Evolutionary conservation across 2,113 vertebrate species (phyloP).

Genomic region (Tricholaema leucomelas): DNA sequence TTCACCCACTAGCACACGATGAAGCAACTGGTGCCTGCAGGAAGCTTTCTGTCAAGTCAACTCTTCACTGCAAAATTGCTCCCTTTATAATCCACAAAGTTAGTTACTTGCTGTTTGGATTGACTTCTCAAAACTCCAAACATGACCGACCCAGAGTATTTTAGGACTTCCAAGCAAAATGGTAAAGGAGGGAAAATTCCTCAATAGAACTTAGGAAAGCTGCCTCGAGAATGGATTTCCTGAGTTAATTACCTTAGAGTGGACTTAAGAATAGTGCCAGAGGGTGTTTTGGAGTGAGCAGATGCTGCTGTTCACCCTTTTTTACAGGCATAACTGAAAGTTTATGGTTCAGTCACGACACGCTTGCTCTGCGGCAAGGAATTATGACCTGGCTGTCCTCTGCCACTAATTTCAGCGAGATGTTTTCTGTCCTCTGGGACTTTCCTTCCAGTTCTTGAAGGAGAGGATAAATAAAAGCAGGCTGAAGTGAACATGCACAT

Average conservation of each 20-base stretch:
- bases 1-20: neutral
- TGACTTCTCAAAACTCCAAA: neutral
- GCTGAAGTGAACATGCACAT: neutral
- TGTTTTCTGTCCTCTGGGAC: neutral
- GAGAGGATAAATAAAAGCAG: slow-evolving; percentile 16
- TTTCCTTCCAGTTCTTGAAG: neutral
- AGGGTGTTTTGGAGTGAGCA: neutral
- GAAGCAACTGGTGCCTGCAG: neutral
- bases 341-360: neutral
- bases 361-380: neutral
- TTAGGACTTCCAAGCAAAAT: neutral
- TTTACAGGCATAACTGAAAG: neutral
- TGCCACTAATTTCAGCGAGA: neutral
- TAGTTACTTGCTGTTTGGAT: neutral
- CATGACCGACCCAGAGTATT: neutral
- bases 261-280: neutral
- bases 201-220: neutral
- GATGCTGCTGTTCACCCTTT: slow-evolving; percentile 8
- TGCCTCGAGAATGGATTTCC: neutral
- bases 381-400: slow-evolving; percentile 28
- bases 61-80: neutral
- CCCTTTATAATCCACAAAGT: neutral
- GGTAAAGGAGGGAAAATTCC: neutral
- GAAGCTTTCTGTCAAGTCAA: neutral
- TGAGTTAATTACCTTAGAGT: neutral